A percentile compares a stretch with the other conserved stretches of the same genome.
phyloP scores from a whole-genome alignment of 2,113 vertebrate genomes.

The Oreochromis spilurus region DNA sequence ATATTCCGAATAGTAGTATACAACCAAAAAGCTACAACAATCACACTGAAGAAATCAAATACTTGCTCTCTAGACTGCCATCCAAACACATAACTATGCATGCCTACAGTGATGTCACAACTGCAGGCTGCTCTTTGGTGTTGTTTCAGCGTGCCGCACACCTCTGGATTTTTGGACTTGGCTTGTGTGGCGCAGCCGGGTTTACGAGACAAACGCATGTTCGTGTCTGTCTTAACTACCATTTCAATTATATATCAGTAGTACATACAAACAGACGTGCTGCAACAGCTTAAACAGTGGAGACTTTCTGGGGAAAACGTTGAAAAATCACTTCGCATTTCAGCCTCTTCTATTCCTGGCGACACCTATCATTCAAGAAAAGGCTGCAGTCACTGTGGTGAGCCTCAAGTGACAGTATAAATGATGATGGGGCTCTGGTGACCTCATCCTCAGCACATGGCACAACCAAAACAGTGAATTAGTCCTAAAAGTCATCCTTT shows the following conservation, averaged over 20 bases:
- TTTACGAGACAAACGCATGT: neutral
- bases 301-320: neutral
- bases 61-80: neutral
- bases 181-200: neutral
- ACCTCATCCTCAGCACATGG: neutral
- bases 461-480: neutral
- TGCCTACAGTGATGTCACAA: neutral
- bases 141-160: neutral
- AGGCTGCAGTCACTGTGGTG: neutral
- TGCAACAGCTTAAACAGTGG: neutral
- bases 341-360: neutral
- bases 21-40: neutral
- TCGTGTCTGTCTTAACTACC: neutral
- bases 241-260: neutral
- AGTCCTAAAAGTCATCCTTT: neutral
- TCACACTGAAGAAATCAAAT: neutral
- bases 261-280: neutral
- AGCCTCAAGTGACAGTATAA: neutral
- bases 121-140: neutral
- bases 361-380: neutral
- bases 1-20: neutral
- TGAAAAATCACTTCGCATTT: neutral
- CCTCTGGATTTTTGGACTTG: neutral
- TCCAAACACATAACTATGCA: neutral
- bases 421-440: neutral